Evolutionary conservation across 2,888 invertebrate species (phyloP), one percentile per base, ranked within the genome.

Genomic region (Leucophenga montana): DNA sequence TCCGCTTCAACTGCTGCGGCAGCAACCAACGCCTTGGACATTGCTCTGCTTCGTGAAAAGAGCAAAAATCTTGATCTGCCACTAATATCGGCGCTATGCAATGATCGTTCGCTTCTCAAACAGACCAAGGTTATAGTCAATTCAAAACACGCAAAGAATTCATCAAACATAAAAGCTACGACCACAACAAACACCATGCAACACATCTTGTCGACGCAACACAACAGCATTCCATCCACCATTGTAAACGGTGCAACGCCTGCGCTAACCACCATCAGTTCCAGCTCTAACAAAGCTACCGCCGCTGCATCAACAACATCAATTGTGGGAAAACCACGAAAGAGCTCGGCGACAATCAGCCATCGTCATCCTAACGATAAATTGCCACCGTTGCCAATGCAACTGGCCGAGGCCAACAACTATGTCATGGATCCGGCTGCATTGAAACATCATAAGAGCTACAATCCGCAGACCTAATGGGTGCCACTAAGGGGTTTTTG

Each of bases 41-140:
- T 96, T 82, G 93, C 94, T 85, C 93, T 94, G 77, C 90, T 97
- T 73, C 92, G 96, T 71, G 96, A 96, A 89, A 95, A 96, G 89
- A 96, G 95, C 89, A 94, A 94, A 86, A 95, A 96, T 87, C 91
- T 97, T 84, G 96, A 97, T 89, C 90, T 97, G 88, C 97, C 97
- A 20, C 90, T 98, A 73, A 97, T 97, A 85, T 95, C 96, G 71
- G 97, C 97, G 14, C 91, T 97, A 78, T 97, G 97, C 90, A 97
- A 97, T 87, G 97, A 97, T 89, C 92, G 95, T 71, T 95, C 96
- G 71, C 91, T 97, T 83, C 90, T 96, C 71, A 95, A 95, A 89
- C 96, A 96, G 89, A 96, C 95, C 66, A 95, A 95, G 88, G 95
- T 95, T 22, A 94, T 95, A 86, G 95, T 94, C 75, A 92, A 93